Conservation (phyloP, 1,140 invertebrate species). For the Galendromus occidentalis region DNA sequence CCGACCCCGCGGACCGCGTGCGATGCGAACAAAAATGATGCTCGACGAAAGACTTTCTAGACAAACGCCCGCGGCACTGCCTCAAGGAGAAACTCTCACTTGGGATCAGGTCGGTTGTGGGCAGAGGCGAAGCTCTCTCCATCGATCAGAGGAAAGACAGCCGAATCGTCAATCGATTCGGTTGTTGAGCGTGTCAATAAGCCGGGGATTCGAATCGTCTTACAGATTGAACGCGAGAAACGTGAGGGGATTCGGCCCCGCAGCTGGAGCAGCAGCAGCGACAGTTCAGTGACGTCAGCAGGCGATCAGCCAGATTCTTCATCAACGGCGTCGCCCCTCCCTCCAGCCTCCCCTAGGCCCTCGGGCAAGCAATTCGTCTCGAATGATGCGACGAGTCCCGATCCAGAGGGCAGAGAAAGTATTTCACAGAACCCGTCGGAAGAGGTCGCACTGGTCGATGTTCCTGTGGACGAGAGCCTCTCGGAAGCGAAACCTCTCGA, state of each 20-base stretch:
- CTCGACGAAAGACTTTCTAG: not conserved
- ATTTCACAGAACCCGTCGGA: no score
- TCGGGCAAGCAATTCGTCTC: no score
- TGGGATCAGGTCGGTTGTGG: not conserved
- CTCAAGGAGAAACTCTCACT: not conserved
- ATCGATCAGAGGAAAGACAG: no score
- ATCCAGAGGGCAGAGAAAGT: no score
- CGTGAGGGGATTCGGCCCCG: not conserved
- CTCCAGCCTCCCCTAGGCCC: not conserved
- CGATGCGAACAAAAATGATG: constrained; percentile 1
- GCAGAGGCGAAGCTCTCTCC: no score
- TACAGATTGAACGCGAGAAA: not conserved
- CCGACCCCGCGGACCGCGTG: not conserved
- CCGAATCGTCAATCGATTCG: no score
- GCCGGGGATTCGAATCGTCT: no score
- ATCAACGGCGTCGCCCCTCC: not conserved
- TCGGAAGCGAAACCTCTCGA: no score
- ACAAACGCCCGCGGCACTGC: not conserved
- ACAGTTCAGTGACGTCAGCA: not conserved
- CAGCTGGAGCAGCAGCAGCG: not conserved
- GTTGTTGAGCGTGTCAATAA: no score
- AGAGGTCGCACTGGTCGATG: no score
- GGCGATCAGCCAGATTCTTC: not conserved
- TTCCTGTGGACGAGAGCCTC: no score
- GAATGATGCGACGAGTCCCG: no score